Percentiles rank a stretch among this genome's conserved stretches.
Conservation (phyloP, 2,888 invertebrate species). For the Globia sparganii region DNA sequence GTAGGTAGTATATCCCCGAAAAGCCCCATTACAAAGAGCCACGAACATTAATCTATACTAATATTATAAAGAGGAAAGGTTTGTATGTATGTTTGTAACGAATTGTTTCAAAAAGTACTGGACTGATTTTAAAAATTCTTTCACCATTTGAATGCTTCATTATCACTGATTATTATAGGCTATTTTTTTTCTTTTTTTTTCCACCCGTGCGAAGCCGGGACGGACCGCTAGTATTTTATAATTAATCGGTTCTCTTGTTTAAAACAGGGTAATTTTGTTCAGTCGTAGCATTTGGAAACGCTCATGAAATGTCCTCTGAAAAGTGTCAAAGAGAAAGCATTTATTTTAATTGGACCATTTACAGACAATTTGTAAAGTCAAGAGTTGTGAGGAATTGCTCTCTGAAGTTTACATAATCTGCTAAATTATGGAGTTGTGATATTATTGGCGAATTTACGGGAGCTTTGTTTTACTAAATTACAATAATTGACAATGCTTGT, state of each 20-base stretch:
- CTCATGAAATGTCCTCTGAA: constrained; percentile 12
- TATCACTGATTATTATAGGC: too few relatives aligned
- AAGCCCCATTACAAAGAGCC: neutral
- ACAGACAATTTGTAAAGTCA: constrained; percentile 28
- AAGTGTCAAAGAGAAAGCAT: constrained; percentile 10
- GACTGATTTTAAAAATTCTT: too few relatives aligned
- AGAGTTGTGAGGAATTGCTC: constrained; percentile 13
- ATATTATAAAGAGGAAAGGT: too few relatives aligned
- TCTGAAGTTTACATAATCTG: constrained; percentile 25
- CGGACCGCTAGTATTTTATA: neutral
- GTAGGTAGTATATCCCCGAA: neutral
- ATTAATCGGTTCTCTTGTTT: constrained; percentile 9
- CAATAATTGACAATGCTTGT: too few relatives aligned
- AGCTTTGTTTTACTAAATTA: neutral
- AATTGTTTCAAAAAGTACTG: too few relatives aligned
- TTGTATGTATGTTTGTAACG: too few relatives aligned
- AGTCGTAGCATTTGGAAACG: constrained; percentile 3
- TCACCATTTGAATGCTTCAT: too few relatives aligned
- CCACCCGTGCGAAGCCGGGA: too few relatives aligned
- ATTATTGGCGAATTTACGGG: neutral
- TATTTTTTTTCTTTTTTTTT: too few relatives aligned
- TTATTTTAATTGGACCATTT: constrained; percentile 24
- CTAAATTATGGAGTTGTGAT: constrained; percentile 1
- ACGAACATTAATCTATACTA: too few relatives aligned
- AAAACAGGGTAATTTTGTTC: neutral